These are phyloP conservation scores for Hydroisotoma schaefferi DNA, from an alignment of 2,888 invertebrate species.

Conservation along the genomic window DNA sequence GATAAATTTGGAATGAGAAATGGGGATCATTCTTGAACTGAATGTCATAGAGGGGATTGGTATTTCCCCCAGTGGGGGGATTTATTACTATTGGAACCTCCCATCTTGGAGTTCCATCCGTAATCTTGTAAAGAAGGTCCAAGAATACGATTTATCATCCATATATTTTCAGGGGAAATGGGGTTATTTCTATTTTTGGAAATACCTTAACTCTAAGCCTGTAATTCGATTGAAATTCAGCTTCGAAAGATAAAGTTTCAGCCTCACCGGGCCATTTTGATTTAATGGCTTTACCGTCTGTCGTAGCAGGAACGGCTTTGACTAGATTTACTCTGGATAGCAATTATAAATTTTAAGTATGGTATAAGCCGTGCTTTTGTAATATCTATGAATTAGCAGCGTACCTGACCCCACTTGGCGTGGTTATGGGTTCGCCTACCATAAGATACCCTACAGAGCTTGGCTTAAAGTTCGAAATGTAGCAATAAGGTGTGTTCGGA, in stretches of 20 bases:
- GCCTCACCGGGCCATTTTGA: conserved; percentile 30
- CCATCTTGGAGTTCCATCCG: conserved; percentile 15
- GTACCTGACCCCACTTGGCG: conserved; percentile 30
- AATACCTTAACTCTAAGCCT: conserved; percentile 42
- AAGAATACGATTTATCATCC: no score
- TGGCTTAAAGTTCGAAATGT: conserved; percentile 11
- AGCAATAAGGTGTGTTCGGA: conserved; percentile 21
- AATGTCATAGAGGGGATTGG: conserved; percentile 30
- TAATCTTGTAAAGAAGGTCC: not conserved
- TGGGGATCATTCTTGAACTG: conserved; percentile 31
- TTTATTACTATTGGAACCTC: conserved; percentile 40
- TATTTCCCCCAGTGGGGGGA: conserved; percentile 21
- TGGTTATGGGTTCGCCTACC: conserved; percentile 29
- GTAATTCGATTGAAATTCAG: conserved; percentile 35
- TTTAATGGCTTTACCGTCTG: no score
- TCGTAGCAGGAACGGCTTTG: no score
- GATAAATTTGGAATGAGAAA: conserved; percentile 36
- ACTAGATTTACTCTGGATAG: no score
- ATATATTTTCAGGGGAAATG: no score
- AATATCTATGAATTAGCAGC: no score
- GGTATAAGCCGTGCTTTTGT: no score
- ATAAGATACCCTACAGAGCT: conserved; percentile 30
- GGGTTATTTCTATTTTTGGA: no score
- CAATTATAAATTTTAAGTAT: no score
- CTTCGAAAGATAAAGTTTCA: conserved; percentile 27